Base-by-base conservation (phyloP, 2,888 invertebrate species). In the Anoplius nigerrimus region DNA sequence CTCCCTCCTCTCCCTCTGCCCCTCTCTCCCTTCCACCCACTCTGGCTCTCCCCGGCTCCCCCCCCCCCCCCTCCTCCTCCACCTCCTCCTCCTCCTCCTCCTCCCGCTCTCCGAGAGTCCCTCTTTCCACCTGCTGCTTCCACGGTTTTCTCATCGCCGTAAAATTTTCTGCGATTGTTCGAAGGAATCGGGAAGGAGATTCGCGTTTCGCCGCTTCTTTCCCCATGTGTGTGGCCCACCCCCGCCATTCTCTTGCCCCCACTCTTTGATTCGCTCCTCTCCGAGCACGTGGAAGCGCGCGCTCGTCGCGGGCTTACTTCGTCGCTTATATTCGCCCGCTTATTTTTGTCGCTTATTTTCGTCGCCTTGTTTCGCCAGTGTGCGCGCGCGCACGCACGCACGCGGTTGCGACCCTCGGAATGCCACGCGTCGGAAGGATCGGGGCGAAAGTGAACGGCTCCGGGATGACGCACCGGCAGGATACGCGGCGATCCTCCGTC, bases 61-160 rank as follows among this genome's bases (percentile, higher is more conserved):
- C n/a, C n/a, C n/a, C n/a, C n/a, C n/a, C n/a, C n/a, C n/a, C n/a
- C n/a, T n/a, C n/a, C n/a, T n/a, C n/a, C n/a, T n/a, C n/a, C n/a
- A n/a, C n/a, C n/a, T n/a, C n/a, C 42, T 48, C 16, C 5, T 16
- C 16, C 48, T 18, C 13, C 16, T 16, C 8, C 11, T 45, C 24
- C 42, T 18, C 54, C 18, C 34, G 27, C 57, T 20, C 48, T 21
- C 52, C 34, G 59, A 27, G 43, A 57, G 55, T 67, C 63, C 62
- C 71, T 70, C 66, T 64, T 76, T 76, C 73, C 76, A 76, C 77
- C 76, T 78, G 74, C 76, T 71, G 74, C 70, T 71, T 66, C 61
- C 58, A 54, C 63, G 57, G 60, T 66, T 62, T 63, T 64, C 62
- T 51, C 55, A 54, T 42, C 24, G 52, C 16, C 56, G 66, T 34